Percentiles rank a stretch among this genome's conserved stretches.
Conservation (phyloP, 2,888 invertebrate genomes). For the Ctenicera cuprea region DNA sequence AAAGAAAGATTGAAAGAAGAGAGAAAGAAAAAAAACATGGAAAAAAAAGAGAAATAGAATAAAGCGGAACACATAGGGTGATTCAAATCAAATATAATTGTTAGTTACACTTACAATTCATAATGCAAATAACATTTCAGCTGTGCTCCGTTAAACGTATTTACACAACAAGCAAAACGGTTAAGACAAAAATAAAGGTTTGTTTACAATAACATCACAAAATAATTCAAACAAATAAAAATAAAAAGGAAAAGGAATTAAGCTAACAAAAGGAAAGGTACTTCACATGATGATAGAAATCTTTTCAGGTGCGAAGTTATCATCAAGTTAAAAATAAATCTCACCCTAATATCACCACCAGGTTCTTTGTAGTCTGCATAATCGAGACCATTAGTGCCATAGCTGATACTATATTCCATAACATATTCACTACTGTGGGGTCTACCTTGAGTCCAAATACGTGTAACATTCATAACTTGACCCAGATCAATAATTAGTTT, state of each 20-base stretch:
- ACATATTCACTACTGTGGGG: constrained; percentile 94
- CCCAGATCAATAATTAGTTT: constrained; percentile 93
- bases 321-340: constrained; percentile 52
- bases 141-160: neutral
- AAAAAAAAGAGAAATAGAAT: no score
- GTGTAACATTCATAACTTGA: constrained; percentile 89
- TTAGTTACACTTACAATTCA: neutral
- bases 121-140: neutral
- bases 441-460: constrained; percentile 92
- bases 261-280: neutral
- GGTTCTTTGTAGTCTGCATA: constrained; percentile 92
- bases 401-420: constrained; percentile 94
- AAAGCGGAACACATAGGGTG: no score
- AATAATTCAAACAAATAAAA: neutral
- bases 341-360: constrained; percentile 93
- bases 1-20: no score
- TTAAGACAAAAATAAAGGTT: constrained; percentile 44
- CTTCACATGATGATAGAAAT: neutral
- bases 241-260: no score
- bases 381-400: constrained; percentile 92
- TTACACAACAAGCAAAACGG: constrained; percentile 18
- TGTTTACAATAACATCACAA: constrained; percentile 14
- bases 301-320: neutral
- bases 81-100: neutral
- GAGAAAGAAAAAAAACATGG: no score